Evolutionary conservation across 2,797 vertebrate genomes (phyloP).

Genomic region (Sparus aurata): DNA sequence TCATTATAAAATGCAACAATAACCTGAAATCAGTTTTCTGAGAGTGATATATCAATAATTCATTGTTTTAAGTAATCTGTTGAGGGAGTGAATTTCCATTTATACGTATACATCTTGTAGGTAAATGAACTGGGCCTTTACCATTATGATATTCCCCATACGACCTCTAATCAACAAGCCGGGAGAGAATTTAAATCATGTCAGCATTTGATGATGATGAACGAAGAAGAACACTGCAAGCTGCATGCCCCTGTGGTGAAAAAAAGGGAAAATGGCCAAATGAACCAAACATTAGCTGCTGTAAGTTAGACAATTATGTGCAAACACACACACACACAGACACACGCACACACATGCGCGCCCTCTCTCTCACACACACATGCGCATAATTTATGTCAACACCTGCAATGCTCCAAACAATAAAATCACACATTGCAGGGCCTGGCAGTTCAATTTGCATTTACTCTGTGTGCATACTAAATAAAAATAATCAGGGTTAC

Average conservation of each 20-base stretch:
- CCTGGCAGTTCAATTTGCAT: conserved; percentile 46
- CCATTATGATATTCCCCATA: neutral
- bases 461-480: conserved; percentile 32
- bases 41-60: neutral
- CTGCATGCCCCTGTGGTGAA: conserved; percentile 1
- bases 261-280: neutral
- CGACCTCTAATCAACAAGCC: neutral
- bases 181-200: neutral
- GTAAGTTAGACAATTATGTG: conserved; percentile 1
- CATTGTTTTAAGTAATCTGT: neutral
- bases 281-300: conserved; percentile 5
- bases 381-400: conserved; percentile 30
- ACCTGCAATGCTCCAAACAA: conserved; percentile 42
- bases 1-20: too few species aligned
- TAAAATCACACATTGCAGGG: conserved; percentile 31
- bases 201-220: neutral
- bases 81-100: neutral
- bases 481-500: conserved; percentile 46
- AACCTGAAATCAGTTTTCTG: neutral
- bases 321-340: conserved; percentile 1
- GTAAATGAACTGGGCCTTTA: neutral
- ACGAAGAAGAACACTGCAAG: neutral
- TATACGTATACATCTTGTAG: neutral
- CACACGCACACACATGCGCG: neutral
- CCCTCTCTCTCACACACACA: too few species aligned